These are phyloP conservation scores for Myanophis thanlyinensis DNA, from an alignment of 2,113 vertebrate genomes.

Conservation along the genomic window DNA sequence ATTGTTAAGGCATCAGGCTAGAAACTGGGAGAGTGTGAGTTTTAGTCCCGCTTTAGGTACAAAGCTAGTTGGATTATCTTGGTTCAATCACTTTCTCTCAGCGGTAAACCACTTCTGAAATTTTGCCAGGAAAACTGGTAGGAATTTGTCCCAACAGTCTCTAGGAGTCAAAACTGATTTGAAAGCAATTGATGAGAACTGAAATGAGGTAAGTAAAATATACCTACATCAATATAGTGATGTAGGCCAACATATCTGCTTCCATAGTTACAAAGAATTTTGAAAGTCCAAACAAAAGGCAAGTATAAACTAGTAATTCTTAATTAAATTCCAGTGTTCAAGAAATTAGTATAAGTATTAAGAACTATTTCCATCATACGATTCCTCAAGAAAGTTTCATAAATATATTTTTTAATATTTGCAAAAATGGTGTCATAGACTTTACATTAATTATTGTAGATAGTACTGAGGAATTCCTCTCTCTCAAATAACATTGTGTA, in stretches of 20 bases:
- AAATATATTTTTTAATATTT: not conserved
- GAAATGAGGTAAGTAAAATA: not conserved
- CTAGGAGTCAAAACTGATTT: not conserved
- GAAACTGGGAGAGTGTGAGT: not conserved
- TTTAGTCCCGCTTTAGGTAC: not conserved
- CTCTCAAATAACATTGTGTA: not conserved
- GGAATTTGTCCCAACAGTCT: not conserved
- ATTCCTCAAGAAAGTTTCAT: not conserved
- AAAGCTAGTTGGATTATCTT: not conserved
- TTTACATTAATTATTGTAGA: not conserved
- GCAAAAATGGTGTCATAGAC: not conserved
- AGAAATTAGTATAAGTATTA: not conserved
- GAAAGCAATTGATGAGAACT: not conserved
- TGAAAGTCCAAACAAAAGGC: not conserved
- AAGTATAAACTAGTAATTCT: slow-evolving; percentile 5
- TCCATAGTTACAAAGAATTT: slow-evolving; percentile 9
- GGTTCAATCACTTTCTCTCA: not conserved
- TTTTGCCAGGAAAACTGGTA: not conserved
- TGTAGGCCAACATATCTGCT: not conserved
- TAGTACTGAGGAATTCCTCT: not conserved
- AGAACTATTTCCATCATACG: slow-evolving; percentile 3
- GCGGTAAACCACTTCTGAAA: not conserved
- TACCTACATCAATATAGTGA: not conserved
- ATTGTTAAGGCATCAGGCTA: not conserved
- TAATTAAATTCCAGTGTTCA: slow-evolving; percentile 7